Percentiles rank a stretch among this genome's conserved stretches.
Conservation (phyloP, 2,113 vertebrate genomes). For the Plestiodon gilberti region DNA sequence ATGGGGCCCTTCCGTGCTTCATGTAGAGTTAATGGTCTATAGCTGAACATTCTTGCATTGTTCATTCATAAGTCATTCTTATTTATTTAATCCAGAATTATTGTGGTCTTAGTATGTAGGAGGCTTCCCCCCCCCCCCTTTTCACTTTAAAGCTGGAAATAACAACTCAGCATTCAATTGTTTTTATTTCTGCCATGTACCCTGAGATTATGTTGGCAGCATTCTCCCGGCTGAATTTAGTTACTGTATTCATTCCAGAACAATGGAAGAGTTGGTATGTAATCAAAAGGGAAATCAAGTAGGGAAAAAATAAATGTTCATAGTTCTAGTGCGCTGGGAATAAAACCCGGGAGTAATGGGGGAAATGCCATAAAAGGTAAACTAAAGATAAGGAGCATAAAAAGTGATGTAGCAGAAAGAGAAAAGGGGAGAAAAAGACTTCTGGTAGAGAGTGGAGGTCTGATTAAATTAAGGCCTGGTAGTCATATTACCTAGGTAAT, state of each 20-base stretch:
- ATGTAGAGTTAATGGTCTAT: not conserved
- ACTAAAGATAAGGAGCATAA: conserved; percentile 9
- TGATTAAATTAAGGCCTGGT: not conserved
- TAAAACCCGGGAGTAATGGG: conserved; percentile 27
- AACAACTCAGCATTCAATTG: conserved; percentile 12
- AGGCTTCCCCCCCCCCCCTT: not conserved
- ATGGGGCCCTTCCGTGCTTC: not conserved
- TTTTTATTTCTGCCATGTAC: not conserved
- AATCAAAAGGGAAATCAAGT: conserved; percentile 48
- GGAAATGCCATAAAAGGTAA: conserved; percentile 37
- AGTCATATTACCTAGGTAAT: not conserved
- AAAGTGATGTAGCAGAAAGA: not conserved
- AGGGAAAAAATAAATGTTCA: conserved; percentile 32
- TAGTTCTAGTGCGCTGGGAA: not conserved
- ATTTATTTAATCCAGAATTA: conserved; percentile 27
- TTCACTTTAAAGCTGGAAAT: conserved; percentile 12
- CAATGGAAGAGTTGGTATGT: conserved; percentile 14
- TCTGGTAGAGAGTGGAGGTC: not conserved
- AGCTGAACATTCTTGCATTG: not conserved
- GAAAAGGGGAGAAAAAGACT: not conserved
- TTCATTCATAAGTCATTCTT: not conserved
- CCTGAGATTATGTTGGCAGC: conserved; percentile 25
- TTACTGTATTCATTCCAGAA: conserved; percentile 33
- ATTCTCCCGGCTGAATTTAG: conserved; percentile 14
- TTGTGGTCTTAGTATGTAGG: conserved; percentile 3